These are phyloP conservation scores for Xyrauchen texanus DNA, from an alignment of 2,113 vertebrate genomes.

Conservation along the genomic window DNA sequence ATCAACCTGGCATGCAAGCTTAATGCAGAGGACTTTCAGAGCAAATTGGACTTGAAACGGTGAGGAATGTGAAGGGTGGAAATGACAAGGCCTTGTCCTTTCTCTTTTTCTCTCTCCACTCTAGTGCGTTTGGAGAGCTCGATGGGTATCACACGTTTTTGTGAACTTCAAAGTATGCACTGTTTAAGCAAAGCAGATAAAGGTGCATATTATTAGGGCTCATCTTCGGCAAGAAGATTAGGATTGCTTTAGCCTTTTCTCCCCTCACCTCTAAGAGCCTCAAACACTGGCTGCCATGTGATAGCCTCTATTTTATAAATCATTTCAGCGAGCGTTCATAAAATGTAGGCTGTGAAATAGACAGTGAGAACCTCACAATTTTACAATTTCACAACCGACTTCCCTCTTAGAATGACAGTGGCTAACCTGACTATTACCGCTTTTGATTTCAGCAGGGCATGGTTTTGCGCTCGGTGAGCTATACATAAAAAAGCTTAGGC, in stretches of 20 bases:
- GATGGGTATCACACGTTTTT: conserved; percentile 67
- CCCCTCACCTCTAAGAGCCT: conserved; percentile 47
- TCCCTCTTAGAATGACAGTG: conserved; percentile 77
- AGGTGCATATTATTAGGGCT: conserved; percentile 63
- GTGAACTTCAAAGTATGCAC: conserved; percentile 64
- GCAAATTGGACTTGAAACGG: conserved; percentile 69
- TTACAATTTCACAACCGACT: conserved; percentile 83
- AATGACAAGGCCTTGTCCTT: conserved; percentile 3
- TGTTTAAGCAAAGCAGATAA: conserved; percentile 66
- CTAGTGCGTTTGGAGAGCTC: conserved; percentile 42
- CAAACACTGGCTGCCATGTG: conserved; percentile 63
- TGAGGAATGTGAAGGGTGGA: conserved; percentile 62
- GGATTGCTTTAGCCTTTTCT: conserved; percentile 61
- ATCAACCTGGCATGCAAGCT: conserved; percentile 58
- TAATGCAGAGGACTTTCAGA: conserved; percentile 62
- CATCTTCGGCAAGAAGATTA: conserved; percentile 65
- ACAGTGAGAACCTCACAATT: conserved; percentile 59
- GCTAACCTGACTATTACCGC: conserved; percentile 73
- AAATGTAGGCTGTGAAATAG: conserved; percentile 64
- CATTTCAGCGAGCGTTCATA: conserved; percentile 67
- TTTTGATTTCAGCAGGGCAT: conserved; percentile 76
- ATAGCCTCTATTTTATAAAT: conserved; percentile 70
- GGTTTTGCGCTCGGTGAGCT: conserved; percentile 74
- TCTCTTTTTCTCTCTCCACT: conserved; percentile 30
- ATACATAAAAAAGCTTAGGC: conserved; percentile 79